Evolutionary conservation across 1,140 invertebrate species (phyloP), one percentile per base, ranked within the genome.

Genomic region (Brachystomella parvula): DNA sequence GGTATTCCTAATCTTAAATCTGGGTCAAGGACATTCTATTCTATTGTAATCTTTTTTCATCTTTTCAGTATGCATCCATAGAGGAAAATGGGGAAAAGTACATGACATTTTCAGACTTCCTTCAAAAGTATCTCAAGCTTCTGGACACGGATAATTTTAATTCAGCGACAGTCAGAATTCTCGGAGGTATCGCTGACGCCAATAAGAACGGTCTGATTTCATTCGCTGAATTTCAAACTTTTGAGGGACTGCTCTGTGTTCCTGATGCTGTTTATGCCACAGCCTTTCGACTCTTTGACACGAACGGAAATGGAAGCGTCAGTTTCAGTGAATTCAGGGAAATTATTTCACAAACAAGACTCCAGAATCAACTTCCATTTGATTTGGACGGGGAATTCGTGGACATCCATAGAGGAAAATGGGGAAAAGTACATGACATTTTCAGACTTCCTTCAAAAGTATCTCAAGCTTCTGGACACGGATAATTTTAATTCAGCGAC

Each of bases 161-260:
- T 81, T 83, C 87, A 71, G 88, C 94, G 75, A 96, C 94, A 9
- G 87, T 98, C 33, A 81, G 86, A 73, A 82, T 98, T 69, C 85
- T 98, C 71, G 95, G 91, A 33, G 91, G 90, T 73, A 94, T 97
- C 74, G 89, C 96, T 32, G 96, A 99, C 78, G 96, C 94, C 63
- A 92, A 89, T 76, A 97, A 98, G 82, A 94, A 98, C 87, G 93
- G 94, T 85, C 87, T 92, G 75, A 98, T 98, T 76, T 97, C 94
- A 24, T 98, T 96, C 81, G 81, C 90, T 19, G 96, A 98, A 80
- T 99, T 99, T 80, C 91, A 96, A 81, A 92, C 94, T 19, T 99
- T 98, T 80, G 96, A 99, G 80, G 93, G 92, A 0, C 78, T 96
- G 29, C 83, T 99, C 2, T 98, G 94, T 77, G 88, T 92, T n/a